Conservation (phyloP, 2,113 vertebrate genomes). For the Neodon shergylaensis region DNA sequence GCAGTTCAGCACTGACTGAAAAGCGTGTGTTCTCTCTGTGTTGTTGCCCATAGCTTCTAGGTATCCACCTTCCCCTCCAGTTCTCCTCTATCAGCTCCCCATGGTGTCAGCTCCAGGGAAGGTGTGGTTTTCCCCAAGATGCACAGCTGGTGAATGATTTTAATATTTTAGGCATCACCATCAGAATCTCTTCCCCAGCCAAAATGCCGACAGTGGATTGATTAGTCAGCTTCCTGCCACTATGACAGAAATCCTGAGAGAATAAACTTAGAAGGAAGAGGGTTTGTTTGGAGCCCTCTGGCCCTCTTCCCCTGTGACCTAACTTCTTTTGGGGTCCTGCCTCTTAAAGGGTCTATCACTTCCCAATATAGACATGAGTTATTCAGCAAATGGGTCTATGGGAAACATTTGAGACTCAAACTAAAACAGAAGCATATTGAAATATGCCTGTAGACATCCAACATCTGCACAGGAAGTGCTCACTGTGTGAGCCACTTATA, state of each 20-base stretch:
- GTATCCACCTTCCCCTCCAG: not conserved
- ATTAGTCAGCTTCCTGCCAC: not conserved
- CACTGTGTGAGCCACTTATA: not conserved
- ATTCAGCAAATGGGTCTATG: too few species aligned
- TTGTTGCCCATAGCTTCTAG: not conserved
- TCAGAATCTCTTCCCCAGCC: not conserved
- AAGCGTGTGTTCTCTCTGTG: not conserved
- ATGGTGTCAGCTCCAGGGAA: not conserved
- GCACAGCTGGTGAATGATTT: not conserved
- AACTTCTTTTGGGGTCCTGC: not conserved
- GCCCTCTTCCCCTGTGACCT: too few species aligned
- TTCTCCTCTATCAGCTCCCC: not conserved
- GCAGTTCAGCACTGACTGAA: not conserved
- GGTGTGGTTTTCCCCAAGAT: not conserved
- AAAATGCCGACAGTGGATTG: not conserved
- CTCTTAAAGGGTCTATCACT: not conserved
- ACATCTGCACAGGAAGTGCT: not conserved
- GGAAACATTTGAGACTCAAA: not conserved
- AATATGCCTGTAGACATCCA: not conserved
- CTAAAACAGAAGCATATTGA: not conserved
- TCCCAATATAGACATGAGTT: not conserved
- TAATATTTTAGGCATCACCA: not conserved
- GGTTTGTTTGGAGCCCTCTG: not conserved
- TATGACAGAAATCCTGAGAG: not conserved
- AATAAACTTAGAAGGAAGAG: not conserved